Evolutionary conservation across 2,888 invertebrate species (phyloP).

Genomic region (Branchinecta sandiegonensis): DNA sequence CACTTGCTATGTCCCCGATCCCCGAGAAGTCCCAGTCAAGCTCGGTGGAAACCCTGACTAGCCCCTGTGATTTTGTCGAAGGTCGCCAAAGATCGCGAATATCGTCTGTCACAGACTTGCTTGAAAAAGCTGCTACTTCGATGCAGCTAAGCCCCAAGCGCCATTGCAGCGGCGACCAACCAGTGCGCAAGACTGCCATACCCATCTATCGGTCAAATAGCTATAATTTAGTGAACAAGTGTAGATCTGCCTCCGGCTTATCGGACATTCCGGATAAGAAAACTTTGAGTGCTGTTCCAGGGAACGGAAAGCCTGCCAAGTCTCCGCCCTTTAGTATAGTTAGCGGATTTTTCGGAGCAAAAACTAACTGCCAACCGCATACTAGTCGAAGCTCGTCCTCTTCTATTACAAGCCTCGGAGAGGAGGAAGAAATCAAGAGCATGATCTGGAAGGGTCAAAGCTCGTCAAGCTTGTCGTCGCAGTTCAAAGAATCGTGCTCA

Average conservation of each 20-base stretch:
- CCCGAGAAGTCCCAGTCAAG: slow-evolving; percentile 13
- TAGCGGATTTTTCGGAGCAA: not conserved
- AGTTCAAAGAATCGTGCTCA: slow-evolving; percentile 36
- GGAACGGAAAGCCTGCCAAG: slow-evolving; percentile 9
- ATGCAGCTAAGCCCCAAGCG: slow-evolving; percentile 18
- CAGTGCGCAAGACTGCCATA: slow-evolving; percentile 17
- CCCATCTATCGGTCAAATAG: slow-evolving; percentile 22
- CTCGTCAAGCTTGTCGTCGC: slow-evolving; percentile 3
- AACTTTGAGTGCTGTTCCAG: not conserved
- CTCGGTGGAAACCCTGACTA: slow-evolving; percentile 1
- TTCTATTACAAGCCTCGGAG: slow-evolving; percentile 22
- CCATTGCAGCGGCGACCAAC: slow-evolving; percentile 23
- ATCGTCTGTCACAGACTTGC: not conserved
- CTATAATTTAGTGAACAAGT: slow-evolving; percentile 20
- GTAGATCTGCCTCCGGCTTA: slow-evolving; percentile 20
- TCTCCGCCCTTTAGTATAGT: slow-evolving; percentile 16
- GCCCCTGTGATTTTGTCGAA: not conserved
- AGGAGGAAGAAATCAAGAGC: slow-evolving; percentile 21
- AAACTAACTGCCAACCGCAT: not conserved
- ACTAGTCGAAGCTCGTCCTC: slow-evolving; percentile 21
- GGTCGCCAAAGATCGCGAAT: not conserved
- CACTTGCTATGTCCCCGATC: slow-evolving; percentile 8
- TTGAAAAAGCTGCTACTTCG: slow-evolving; percentile 2
- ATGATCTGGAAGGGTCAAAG: slow-evolving; percentile 17
- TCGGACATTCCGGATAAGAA: slow-evolving; percentile 22